Evolutionary conservation across 2,888 invertebrate species (phyloP).

Genomic region (Nomada flava): DNA sequence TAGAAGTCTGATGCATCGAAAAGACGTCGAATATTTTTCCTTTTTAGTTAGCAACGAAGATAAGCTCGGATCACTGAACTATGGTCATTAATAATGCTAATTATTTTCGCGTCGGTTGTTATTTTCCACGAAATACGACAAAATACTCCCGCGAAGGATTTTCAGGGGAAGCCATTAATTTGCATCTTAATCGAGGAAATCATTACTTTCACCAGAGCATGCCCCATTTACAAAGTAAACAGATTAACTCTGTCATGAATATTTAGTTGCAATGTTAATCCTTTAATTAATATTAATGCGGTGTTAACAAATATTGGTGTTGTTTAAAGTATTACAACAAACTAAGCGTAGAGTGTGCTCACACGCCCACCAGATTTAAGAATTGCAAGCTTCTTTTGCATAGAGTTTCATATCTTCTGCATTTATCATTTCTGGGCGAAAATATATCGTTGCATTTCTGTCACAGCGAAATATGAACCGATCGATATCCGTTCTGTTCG

Average conservation of each 20-base stretch:
- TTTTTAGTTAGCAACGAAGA: not conserved
- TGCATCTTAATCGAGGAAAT: slow-evolving; percentile 59
- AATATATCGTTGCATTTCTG: not conserved
- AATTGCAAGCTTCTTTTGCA: too few species aligned
- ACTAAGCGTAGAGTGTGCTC: not conserved
- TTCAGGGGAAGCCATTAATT: slow-evolving; percentile 53
- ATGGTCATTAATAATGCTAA: not conserved
- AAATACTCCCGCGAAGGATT: slow-evolving; percentile 28
- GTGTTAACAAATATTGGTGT: slow-evolving; percentile 40
- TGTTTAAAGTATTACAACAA: slow-evolving; percentile 13
- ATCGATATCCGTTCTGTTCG: slow-evolving; percentile 9
- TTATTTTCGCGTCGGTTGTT: slow-evolving; percentile 12
- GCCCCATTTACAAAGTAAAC: slow-evolving; percentile 57
- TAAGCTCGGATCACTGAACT: not conserved
- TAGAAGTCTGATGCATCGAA: not conserved
- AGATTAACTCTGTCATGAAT: slow-evolving; percentile 44
- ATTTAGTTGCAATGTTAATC: slow-evolving; percentile 51
- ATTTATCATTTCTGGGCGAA: too few species aligned
- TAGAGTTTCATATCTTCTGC: too few species aligned
- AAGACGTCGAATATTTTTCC: not conserved
- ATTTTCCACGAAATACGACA: slow-evolving; percentile 18
- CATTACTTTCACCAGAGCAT: slow-evolving; percentile 48
- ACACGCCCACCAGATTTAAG: not conserved
- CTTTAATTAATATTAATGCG: slow-evolving; percentile 54
- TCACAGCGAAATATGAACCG: not conserved